Percentiles rank a stretch among this genome's conserved stretches.
Evolutionary conservation across 2,888 invertebrate genomes (phyloP).

Genomic region (Dryomyza anilis): DNA sequence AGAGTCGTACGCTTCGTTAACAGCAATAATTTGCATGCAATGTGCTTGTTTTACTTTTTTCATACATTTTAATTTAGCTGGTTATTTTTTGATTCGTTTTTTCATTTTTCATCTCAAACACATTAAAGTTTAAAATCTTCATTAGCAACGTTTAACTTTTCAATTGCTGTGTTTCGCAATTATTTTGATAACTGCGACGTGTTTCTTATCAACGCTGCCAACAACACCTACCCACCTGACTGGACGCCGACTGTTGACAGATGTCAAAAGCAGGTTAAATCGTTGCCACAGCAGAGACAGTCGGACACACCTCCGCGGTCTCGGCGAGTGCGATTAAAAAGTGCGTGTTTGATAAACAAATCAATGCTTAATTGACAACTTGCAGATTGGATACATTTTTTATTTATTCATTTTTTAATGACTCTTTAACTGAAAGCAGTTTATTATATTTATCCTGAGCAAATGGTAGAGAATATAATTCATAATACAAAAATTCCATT

Average conservation of each 20-base stretch:
- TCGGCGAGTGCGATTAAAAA: too few species aligned
- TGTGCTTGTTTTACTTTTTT: neutral
- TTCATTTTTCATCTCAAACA: neutral
- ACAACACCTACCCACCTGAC: neutral
- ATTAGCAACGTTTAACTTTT: slow-evolving; percentile 42
- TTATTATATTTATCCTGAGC: too few species aligned
- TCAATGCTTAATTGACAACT: slow-evolving; percentile 8
- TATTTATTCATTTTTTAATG: neutral
- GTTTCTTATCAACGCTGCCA: neutral
- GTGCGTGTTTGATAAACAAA: neutral
- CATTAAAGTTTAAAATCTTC: slow-evolving; percentile 43
- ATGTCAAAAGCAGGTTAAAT: neutral
- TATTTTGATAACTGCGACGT: neutral
- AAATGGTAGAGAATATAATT: too few species aligned
- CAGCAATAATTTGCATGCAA: slow-evolving; percentile 22
- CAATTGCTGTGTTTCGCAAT: neutral
- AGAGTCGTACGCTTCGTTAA: too few species aligned
- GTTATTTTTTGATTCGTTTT: too few species aligned
- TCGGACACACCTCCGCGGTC: neutral
- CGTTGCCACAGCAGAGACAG: too few species aligned
- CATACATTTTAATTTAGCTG: too few species aligned
- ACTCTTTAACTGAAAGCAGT: neutral
- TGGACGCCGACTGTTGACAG: too few species aligned
- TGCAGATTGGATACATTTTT: neutral
- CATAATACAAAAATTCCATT: too few species aligned